These are phyloP conservation scores for Iphiclides podalirius DNA, from an alignment of 2,888 invertebrate genomes.

Conservation along the genomic window DNA sequence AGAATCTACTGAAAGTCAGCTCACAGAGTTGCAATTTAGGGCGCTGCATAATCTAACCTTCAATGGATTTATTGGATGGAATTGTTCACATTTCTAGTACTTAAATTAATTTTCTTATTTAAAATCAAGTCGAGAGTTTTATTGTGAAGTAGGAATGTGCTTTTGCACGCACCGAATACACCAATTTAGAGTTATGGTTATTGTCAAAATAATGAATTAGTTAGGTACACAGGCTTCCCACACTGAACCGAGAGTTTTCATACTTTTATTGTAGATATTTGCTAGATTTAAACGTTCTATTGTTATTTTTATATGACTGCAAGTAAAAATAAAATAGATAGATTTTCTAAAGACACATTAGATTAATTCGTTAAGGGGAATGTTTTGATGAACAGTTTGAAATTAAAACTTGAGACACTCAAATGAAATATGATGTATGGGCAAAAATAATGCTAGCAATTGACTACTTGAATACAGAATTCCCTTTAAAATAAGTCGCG, in stretches of 20 bases:
- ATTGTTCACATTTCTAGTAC: conserved; percentile 52
- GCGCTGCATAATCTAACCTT: conserved; percentile 38
- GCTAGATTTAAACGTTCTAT: conserved; percentile 70
- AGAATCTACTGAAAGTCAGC: conserved; percentile 16
- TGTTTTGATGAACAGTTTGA: conserved; percentile 33
- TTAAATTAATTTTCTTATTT: conserved; percentile 53
- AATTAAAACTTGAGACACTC: conserved; percentile 36
- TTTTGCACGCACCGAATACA: conserved; percentile 76
- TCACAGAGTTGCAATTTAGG: conserved; percentile 26
- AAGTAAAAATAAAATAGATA: conserved; percentile 62
- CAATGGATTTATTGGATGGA: conserved; percentile 72
- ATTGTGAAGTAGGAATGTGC: conserved; percentile 69
- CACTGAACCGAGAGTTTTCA: conserved; percentile 60
- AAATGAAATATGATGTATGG: too few relatives aligned
- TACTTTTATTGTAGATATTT: conserved; percentile 71
- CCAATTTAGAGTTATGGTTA: conserved; percentile 61
- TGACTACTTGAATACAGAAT: too few relatives aligned
- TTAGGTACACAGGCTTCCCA: conserved; percentile 69
- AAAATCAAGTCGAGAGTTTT: conserved; percentile 46
- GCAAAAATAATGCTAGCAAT: too few relatives aligned
- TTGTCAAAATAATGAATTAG: conserved; percentile 50
- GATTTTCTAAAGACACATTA: conserved; percentile 74
- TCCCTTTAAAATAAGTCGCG: too few relatives aligned
- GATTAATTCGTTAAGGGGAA: conserved; percentile 47
- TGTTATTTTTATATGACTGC: conserved; percentile 79